phyloP scores from a whole-genome alignment of 92 coral and sea anemone species.

The Pocillopora meandrina region DNA sequence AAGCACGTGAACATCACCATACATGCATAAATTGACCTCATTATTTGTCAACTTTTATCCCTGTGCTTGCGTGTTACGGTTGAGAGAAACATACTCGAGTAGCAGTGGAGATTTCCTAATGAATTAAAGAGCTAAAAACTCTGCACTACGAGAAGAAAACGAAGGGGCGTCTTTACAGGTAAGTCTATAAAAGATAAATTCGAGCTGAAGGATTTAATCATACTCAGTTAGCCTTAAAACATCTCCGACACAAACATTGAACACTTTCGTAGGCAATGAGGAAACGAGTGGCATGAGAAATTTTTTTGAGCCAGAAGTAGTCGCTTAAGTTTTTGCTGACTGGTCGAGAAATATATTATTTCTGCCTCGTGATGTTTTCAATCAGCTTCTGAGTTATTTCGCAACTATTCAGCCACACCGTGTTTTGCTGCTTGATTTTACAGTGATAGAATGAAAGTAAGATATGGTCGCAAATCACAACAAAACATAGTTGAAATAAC shows the following conservation, averaged over 20 bases:
- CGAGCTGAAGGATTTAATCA: not conserved
- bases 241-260: not conserved
- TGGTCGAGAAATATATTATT: too few relatives aligned
- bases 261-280: not conserved
- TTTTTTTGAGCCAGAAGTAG: not conserved
- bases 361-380: too few relatives aligned
- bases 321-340: not conserved
- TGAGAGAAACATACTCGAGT: not conserved
- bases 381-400: too few relatives aligned
- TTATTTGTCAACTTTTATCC: slow-evolving; percentile 11
- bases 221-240: not conserved
- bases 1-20: slow-evolving; percentile 54
- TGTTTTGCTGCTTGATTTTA: too few relatives aligned
- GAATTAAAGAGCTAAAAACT: not conserved
- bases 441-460: too few relatives aligned
- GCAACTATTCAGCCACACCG: too few relatives aligned
- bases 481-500: too few relatives aligned
- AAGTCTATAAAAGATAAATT: not conserved
- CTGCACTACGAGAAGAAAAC: not conserved
- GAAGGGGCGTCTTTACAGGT: not conserved
- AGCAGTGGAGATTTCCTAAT: not conserved
- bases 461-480: too few relatives aligned
- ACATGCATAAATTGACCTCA: slow-evolving; percentile 60
- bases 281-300: not conserved
- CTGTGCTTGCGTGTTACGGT: not conserved